Evolutionary conservation across 2,113 vertebrate species (phyloP).

Genomic region (Canis aureus): DNA sequence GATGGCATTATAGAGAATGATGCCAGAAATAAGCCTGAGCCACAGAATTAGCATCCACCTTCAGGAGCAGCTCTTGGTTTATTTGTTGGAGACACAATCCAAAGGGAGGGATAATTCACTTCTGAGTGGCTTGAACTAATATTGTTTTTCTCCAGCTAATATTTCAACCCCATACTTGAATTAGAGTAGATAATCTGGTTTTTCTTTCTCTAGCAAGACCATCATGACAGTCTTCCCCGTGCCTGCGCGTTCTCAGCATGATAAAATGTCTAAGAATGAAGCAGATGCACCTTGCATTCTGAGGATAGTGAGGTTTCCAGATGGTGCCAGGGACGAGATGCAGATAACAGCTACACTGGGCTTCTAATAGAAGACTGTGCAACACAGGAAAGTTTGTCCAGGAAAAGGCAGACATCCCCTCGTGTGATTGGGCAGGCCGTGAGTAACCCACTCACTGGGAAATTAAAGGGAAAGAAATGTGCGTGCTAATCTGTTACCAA

Average conservation of each 20-base stretch:
- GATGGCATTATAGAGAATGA: constrained; percentile 67
- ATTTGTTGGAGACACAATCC: constrained; percentile 61
- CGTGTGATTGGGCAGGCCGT: constrained; percentile 38
- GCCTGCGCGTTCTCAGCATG: constrained; percentile 49
- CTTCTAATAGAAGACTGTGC: background rate
- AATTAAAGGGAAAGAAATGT: constrained; percentile 66
- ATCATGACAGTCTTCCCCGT: background rate
- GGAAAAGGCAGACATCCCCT: constrained; percentile 41
- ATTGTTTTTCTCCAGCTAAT: constrained; percentile 70
- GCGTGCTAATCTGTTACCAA: constrained; percentile 51
- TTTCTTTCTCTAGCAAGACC: constrained; percentile 58
- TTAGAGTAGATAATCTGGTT: constrained; percentile 70
- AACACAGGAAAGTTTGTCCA: background rate
- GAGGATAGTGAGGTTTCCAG: constrained; percentile 62
- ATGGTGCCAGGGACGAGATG: constrained; percentile 19
- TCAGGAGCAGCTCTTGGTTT: constrained; percentile 57
- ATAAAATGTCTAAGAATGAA: constrained; percentile 66
- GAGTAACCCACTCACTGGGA: constrained; percentile 49
- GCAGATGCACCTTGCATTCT: constrained; percentile 57
- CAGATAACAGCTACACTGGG: background rate
- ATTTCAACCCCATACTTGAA: constrained; percentile 70
- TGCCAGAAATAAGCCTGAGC: constrained; percentile 57
- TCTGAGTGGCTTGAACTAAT: constrained; percentile 78
- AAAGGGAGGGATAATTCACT: constrained; percentile 69
- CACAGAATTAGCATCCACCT: constrained; percentile 74